A percentile compares a stretch with the other conserved stretches of the same genome.
Evolutionary conservation across 2,113 vertebrate genomes (phyloP).

Genomic region (Nannospalax galili): DNA sequence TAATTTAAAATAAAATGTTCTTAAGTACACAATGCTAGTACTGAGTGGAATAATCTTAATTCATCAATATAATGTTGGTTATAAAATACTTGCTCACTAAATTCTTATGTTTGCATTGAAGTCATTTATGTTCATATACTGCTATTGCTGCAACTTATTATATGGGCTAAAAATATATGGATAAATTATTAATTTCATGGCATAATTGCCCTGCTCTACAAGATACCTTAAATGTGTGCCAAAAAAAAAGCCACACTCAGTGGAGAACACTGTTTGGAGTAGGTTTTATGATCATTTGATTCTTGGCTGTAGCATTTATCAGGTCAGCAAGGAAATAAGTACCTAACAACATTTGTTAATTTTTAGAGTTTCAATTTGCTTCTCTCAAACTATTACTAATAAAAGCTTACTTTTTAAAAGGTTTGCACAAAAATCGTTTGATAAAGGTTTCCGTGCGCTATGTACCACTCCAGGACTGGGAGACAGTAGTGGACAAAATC

Average conservation of each 20-base stretch:
- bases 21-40: neutral
- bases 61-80: neutral
- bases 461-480: neutral
- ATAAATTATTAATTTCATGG: neutral
- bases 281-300: neutral
- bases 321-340: neutral
- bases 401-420: neutral
- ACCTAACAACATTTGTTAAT: neutral
- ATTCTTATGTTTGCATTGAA: neutral
- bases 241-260: neutral
- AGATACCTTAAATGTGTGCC: neutral
- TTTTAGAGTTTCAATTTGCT: neutral
- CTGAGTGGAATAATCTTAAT: conserved; percentile 24
- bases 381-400: neutral
- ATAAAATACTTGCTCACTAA: conserved; percentile 41
- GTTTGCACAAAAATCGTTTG: neutral
- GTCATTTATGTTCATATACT: conserved; percentile 18
- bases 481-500: neutral
- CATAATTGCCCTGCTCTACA: neutral
- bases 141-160: neutral
- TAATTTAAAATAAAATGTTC: conserved; percentile 29
- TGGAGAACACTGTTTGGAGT: neutral
- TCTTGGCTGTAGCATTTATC: neutral
- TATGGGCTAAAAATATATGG: neutral
- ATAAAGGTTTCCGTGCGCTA: neutral